These are phyloP conservation scores for Pristis pectinata DNA, from an alignment of 2,797 vertebrate species.

Conservation along the genomic window DNA sequence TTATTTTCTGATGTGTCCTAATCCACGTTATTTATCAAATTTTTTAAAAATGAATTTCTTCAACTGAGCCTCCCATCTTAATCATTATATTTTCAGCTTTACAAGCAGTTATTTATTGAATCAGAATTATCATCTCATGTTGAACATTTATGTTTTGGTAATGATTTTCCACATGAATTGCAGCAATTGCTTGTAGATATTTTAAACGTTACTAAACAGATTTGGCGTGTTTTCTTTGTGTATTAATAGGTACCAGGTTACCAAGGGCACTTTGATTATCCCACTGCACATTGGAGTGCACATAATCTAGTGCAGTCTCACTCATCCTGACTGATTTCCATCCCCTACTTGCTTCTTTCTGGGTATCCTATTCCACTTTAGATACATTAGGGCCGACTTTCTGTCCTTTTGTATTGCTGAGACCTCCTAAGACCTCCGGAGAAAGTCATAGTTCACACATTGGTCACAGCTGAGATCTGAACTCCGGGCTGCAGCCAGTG, in stretches of 20 bases:
- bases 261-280: not conserved
- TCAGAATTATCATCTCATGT: not conserved
- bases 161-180: not conserved
- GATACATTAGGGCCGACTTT: not conserved
- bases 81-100: not conserved
- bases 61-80: not conserved
- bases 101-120: not conserved
- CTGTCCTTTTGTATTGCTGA: not conserved
- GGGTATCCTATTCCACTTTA: not conserved
- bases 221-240: not conserved
- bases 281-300: not conserved
- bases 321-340: not conserved
- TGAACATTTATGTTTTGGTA: not conserved
- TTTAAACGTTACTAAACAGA: not conserved
- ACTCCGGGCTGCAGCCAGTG: not conserved
- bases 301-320: not conserved
- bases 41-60: not conserved
- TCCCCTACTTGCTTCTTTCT: not conserved
- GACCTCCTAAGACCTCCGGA: not conserved
- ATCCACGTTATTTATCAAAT: not conserved
- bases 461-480: constrained; percentile 7
- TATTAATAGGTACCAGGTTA: not conserved
- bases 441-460: not conserved
- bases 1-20: not conserved
- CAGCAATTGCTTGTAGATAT: not conserved